Percentiles rank a stretch among this genome's conserved stretches.
These are phyloP conservation scores for Nemapogon koenigi DNA, from an alignment of 2,888 invertebrate genomes.

Conservation along the genomic window DNA sequence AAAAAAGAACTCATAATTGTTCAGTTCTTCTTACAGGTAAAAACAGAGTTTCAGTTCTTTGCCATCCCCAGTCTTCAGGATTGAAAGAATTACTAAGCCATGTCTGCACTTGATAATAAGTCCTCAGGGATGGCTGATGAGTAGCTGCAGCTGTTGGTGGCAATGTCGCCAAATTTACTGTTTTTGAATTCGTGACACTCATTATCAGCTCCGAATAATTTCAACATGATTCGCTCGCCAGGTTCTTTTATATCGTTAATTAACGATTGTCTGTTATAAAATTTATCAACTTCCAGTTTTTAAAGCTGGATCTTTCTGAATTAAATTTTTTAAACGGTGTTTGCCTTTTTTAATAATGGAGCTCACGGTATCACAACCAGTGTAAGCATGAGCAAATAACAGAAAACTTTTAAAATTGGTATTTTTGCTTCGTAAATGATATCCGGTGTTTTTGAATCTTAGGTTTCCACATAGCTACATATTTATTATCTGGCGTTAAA, in stretches of 20 bases:
- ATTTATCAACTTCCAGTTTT: constrained; percentile 4
- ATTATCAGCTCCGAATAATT: constrained; percentile 2
- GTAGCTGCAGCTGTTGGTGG: constrained; percentile 6
- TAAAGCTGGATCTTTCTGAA: constrained; percentile 6
- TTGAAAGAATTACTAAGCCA: background rate
- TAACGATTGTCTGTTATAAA: constrained; percentile 3
- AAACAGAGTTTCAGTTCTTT: constrained; percentile 9
- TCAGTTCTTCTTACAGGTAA: constrained; percentile 5
- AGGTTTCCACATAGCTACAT: background rate
- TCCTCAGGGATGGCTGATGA: background rate
- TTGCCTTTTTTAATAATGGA: constrained; percentile 6
- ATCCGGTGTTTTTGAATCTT: constrained; percentile 3
- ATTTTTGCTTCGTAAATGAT: constrained; percentile 7
- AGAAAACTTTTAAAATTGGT: constrained; percentile 3
- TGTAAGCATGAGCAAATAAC: constrained; percentile 7
- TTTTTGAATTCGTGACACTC: constrained; percentile 3
- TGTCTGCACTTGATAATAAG: background rate
- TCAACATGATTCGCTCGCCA: constrained; percentile 9
- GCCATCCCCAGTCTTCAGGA: constrained; percentile 9
- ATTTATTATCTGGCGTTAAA: background rate
- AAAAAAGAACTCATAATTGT: no score
- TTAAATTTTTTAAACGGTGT: constrained; percentile 1
- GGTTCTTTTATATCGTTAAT: constrained; percentile 6
- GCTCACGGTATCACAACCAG: constrained; percentile 7
- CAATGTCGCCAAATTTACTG: constrained; percentile 8